Evolutionary conservation across 1,140 invertebrate species (phyloP), one percentile per base, ranked within the genome.

Genomic region (Marisa cornuarietis): DNA sequence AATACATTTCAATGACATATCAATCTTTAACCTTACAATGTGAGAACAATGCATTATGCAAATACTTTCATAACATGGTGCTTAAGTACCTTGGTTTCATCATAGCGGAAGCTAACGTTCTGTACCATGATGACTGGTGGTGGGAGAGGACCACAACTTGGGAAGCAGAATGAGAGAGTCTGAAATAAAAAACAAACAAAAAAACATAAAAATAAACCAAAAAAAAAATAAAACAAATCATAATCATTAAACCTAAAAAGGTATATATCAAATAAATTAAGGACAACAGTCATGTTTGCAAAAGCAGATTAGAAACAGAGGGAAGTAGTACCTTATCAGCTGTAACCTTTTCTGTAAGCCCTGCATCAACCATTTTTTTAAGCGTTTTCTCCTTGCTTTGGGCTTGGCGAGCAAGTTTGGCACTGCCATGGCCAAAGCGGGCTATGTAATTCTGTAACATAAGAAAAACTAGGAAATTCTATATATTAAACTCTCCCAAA

Each of bases 381-480:
- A 99, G 91, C 0, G 98, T 99, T 91, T 99, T 99, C 92, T 99
- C 98, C 92, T 99, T 99, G 79, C 97, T 98, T 91, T 99, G 98
- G 69, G 99, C 99, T 91, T 99, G 99, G 79, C 98, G 93, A 0
- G 99, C 99, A 65, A 99, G 91, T 92, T 99, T 99, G 0, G 98
- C 98, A 71, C 96, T 98, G 87, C 99, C 99, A 91, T 99, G 98
- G 94, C 99, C 99, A 92, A 99, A 99, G 76, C 98, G 92, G 0
- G 98, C 99, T 84, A 99, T 99, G 90, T 99, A 99, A 90, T 99
- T 99, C 94, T 96, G 89, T 20, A 80, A 83, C 72, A 83, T 85
- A 91, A 78, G 31, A 71, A 75, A 51, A 54, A 76, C 74, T 69
- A 58, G 9, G 51, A 24, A 42, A 31, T 73, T 26, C 22, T 10